A percentile compares a stretch with the other conserved stretches of the same genome.
Evolutionary conservation across 1,140 invertebrate genomes (phyloP).

Genomic region (Drosophila bifasciata): DNA sequence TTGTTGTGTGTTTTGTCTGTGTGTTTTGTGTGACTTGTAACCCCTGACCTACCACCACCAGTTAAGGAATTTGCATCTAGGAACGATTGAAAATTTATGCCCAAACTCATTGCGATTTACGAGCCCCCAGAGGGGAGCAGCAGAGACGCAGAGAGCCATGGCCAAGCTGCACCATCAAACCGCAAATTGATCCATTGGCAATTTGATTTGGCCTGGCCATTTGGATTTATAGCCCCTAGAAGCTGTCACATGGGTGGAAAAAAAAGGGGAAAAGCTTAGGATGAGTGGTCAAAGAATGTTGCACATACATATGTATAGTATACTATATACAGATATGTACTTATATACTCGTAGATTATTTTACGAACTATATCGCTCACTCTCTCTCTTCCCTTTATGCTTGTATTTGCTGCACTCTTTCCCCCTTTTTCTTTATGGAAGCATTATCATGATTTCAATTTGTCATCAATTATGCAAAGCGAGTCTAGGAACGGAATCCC

Average conservation of each 20-base stretch:
- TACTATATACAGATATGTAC: too few species aligned
- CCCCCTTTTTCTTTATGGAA: background rate
- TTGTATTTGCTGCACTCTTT: background rate
- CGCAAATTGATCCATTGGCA: conserved; percentile 79
- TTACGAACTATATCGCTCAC: conserved; percentile 25
- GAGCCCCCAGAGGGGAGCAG: conserved; percentile 65
- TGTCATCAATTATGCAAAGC: conserved; percentile 83
- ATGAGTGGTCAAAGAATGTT: conserved; percentile 10
- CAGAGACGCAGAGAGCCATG: conserved; percentile 20
- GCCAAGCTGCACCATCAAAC: conserved; percentile 64
- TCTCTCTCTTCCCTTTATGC: background rate
- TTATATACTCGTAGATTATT: conserved; percentile 22
- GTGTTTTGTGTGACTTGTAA: conserved; percentile 2
- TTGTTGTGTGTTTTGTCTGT: background rate
- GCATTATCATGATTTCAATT: conserved; percentile 83
- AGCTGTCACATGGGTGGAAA: conserved; percentile 19
- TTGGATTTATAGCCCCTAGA: conserved; percentile 78
- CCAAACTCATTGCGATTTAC: conserved; percentile 75
- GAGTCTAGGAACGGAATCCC: conserved; percentile 52
- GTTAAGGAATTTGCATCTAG: conserved; percentile 11
- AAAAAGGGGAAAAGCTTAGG: conserved; percentile 22
- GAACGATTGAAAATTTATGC: conserved; percentile 80
- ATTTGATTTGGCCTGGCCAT: conserved; percentile 64
- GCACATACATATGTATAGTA: too few species aligned
- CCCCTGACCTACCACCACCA: background rate